These are phyloP conservation scores for Acridotheres tristis DNA, from an alignment of 2,797 vertebrate species.

Conservation along the genomic window DNA sequence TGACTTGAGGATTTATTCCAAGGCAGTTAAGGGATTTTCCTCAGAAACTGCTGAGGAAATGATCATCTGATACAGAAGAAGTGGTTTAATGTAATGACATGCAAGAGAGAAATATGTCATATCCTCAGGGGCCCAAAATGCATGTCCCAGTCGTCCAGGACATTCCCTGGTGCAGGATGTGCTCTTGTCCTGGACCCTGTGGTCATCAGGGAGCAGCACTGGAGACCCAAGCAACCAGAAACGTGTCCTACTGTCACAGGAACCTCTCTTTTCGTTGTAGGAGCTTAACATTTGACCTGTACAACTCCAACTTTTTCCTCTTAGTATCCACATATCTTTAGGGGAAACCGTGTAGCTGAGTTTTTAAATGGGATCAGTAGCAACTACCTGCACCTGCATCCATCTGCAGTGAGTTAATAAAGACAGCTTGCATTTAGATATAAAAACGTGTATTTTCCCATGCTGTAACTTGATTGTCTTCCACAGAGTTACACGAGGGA, in stretches of 20 bases:
- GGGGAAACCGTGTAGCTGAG: not conserved
- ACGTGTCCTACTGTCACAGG: not conserved
- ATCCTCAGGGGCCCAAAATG: not conserved
- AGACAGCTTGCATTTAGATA: not conserved
- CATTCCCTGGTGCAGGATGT: not conserved
- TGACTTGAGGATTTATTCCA: constrained; percentile 40
- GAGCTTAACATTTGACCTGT: not conserved
- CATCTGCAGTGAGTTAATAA: constrained; percentile 41
- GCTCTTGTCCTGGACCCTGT: not conserved
- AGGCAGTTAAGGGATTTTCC: constrained; percentile 12
- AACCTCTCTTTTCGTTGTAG: not conserved
- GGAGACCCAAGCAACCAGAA: not conserved
- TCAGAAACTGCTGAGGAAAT: constrained; percentile 23
- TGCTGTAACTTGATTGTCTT: constrained; percentile 36
- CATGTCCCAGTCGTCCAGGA: not conserved
- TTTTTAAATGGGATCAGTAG: not conserved
- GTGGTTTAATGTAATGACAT: not conserved
- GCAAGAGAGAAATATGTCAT: not conserved
- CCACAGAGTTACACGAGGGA: constrained; percentile 29
- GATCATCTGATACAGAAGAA: not conserved
- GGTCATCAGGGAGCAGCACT: not conserved
- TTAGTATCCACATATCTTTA: not conserved
- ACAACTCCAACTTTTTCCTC: not conserved
- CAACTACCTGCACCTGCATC: constrained; percentile 23
- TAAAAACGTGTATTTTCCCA: constrained; percentile 13